These are phyloP conservation scores for Octopus sinensis DNA, from an alignment of 1,140 invertebrate genomes.

Conservation along the genomic window DNA sequence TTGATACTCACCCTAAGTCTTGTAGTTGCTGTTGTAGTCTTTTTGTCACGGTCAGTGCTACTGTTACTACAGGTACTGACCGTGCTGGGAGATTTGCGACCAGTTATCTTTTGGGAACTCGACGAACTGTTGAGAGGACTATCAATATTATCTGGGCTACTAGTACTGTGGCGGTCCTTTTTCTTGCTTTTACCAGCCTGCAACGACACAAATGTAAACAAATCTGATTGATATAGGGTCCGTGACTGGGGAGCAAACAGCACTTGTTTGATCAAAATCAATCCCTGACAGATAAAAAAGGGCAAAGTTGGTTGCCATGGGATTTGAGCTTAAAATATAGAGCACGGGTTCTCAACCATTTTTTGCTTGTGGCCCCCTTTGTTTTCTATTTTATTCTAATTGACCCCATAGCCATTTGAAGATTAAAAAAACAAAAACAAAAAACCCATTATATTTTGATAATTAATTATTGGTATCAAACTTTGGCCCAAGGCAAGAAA, in stretches of 20 bases:
- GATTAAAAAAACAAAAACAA: no score
- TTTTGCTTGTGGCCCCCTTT: no score
- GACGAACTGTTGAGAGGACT: conserved; percentile 33
- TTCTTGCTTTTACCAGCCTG: conserved; percentile 37
- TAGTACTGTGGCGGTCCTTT: conserved; percentile 41
- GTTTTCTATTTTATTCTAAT: no score
- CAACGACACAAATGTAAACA: not conserved
- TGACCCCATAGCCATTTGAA: no score
- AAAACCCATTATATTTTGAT: no score
- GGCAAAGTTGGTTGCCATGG: no score
- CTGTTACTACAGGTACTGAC: conserved; percentile 57
- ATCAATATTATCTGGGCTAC: conserved; percentile 47
- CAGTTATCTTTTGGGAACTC: conserved; percentile 33
- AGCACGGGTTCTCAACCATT: no score
- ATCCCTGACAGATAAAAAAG: no score
- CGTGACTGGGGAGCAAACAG: not conserved
- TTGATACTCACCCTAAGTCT: not conserved
- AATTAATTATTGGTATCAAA: no score
- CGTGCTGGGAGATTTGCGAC: conserved; percentile 59
- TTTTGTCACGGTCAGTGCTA: conserved; percentile 61
- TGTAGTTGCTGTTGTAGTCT: conserved; percentile 13
- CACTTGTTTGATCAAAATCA: no score
- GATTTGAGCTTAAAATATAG: no score
- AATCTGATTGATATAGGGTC: not conserved
- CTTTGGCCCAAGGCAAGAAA: no score